Conservation (phyloP, 1,140 invertebrate species). For the Drosophila tropicalis region DNA sequence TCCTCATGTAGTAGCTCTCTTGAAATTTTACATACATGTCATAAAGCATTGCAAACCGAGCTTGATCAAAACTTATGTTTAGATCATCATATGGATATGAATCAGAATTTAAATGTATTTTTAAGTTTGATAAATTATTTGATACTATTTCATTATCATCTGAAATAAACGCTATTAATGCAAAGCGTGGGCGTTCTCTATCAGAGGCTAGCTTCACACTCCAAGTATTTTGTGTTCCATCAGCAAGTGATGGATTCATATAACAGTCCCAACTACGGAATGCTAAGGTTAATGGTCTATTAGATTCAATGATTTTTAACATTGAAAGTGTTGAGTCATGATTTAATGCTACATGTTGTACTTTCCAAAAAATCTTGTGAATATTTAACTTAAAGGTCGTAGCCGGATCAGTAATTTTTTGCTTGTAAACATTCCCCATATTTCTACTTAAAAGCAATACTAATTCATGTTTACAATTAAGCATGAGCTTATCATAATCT, state of each 20-base stretch:
- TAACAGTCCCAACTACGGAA: background rate
- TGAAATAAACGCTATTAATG: background rate
- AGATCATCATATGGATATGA: constrained; percentile 17
- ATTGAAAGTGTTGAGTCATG: background rate
- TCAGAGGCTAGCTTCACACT: background rate
- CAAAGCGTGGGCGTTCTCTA: background rate
- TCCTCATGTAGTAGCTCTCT: constrained; percentile 1
- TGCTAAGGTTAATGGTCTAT: too few relatives aligned
- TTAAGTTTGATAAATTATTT: constrained; percentile 6
- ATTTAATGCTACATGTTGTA: background rate
- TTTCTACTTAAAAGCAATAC: background rate
- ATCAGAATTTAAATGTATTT: constrained; percentile 12
- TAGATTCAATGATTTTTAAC: too few relatives aligned
- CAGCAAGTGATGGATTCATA: constrained; percentile 3
- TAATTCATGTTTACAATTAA: constrained; percentile 3
- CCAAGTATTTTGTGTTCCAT: background rate
- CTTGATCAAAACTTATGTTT: constrained; percentile 9
- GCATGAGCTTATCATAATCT: background rate
- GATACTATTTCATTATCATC: too few relatives aligned
- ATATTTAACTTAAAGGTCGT: too few relatives aligned
- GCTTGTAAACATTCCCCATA: too few relatives aligned
- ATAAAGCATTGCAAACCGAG: background rate
- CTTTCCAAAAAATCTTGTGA: too few relatives aligned
- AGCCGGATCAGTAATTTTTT: too few relatives aligned
- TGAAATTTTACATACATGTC: constrained; percentile 8